Evolutionary conservation across 2,797 vertebrate species (phyloP).

Genomic region (Meriones psammophilus): DNA sequence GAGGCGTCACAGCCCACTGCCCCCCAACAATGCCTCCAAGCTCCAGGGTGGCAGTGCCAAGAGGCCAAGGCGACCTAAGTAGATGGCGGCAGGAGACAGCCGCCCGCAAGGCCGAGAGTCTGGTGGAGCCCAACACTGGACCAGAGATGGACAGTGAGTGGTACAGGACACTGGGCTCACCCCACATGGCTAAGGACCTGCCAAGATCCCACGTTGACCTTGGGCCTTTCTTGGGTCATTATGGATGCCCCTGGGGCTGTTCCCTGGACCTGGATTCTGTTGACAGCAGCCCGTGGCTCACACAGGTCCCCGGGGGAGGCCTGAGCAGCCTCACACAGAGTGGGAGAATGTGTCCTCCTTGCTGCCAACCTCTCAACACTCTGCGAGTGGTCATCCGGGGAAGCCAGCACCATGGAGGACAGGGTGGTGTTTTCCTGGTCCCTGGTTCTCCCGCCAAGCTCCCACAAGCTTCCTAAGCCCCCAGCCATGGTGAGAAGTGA

Average conservation of each 20-base stretch:
- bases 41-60: neutral
- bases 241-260: neutral
- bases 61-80: constrained; percentile 47
- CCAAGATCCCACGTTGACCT: neutral
- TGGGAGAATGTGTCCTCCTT: neutral
- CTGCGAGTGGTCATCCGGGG: neutral
- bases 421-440: neutral
- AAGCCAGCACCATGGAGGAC: neutral
- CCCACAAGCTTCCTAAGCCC: neutral
- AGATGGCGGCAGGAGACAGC: neutral
- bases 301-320: too few species aligned
- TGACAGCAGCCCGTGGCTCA: neutral
- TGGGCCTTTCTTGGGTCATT: neutral
- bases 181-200: neutral
- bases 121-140: neutral
- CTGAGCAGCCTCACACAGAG: neutral
- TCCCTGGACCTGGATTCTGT: neutral
- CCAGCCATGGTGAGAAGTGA: neutral
- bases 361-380: neutral
- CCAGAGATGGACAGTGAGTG: neutral
- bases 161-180: fast-evolving
- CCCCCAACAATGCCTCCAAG: neutral
- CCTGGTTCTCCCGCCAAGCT: neutral
- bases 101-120: fast-evolving
- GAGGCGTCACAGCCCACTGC: constrained; percentile 60